A percentile compares a stretch with the other conserved stretches of the same genome.
phyloP scores from a whole-genome alignment of 2,797 vertebrate species.

The Myotis pilosus region DNA sequence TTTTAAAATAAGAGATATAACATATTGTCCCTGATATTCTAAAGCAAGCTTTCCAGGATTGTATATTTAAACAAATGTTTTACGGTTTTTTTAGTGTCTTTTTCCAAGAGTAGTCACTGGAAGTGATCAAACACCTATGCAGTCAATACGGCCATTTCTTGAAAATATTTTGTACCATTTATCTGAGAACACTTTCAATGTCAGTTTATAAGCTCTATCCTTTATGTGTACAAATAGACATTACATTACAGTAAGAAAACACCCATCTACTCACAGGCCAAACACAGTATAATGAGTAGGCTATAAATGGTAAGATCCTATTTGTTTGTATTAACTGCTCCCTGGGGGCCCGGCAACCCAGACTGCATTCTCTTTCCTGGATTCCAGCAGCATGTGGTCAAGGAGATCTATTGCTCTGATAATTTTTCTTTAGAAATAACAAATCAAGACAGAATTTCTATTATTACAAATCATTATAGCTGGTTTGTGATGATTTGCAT shows the following conservation, averaged over 20 bases:
- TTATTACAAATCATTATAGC: not conserved
- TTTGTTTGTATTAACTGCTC: not conserved
- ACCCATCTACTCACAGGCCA: not conserved
- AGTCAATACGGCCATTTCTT: not conserved
- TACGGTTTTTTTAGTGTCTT: not conserved
- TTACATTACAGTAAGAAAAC: not conserved
- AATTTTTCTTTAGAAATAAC: conserved; percentile 23
- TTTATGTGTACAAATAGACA: not conserved
- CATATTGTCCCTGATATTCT: conserved; percentile 38
- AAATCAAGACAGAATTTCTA: not conserved
- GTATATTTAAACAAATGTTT: not conserved
- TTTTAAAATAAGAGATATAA: conserved; percentile 17
- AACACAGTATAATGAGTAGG: not conserved
- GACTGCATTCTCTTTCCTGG: not conserved
- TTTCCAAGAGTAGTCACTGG: not conserved
- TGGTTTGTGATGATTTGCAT: not conserved
- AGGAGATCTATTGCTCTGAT: not conserved
- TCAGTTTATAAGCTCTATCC: not conserved
- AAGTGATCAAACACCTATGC: not conserved
- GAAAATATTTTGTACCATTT: not conserved
- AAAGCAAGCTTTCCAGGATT: not conserved
- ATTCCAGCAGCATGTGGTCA: conserved; percentile 7
- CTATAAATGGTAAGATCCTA: not conserved
- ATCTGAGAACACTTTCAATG: conserved; percentile 10
- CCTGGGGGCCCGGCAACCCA: not conserved